phyloP scores from a whole-genome alignment of 2,113 vertebrate species.

The Nasalis larvatus region DNA sequence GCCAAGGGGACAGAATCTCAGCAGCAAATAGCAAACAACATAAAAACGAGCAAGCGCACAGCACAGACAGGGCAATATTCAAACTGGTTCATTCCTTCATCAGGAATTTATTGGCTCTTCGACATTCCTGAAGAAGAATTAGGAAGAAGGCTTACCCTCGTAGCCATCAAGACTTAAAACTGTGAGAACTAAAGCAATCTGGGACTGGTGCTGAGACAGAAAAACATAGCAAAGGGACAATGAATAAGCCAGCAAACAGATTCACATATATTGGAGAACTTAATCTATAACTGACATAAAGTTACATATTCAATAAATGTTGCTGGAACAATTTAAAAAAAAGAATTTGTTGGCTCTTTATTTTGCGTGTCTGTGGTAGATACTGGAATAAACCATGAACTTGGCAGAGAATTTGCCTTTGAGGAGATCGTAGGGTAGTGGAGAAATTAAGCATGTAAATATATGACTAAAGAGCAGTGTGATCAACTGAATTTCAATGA shows the following conservation, averaged over 20 bases:
- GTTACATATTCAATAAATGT: background rate
- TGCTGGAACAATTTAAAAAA: background rate
- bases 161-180: background rate
- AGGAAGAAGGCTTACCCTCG: background rate
- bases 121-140: background rate
- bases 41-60: background rate
- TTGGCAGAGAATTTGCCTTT: background rate
- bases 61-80: background rate
- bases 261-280: background rate
- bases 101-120: background rate
- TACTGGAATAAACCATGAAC: background rate
- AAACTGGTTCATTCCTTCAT: background rate
- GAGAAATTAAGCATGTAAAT: background rate
- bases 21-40: background rate
- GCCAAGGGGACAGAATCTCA: background rate
- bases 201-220: background rate
- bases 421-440: background rate
- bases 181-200: background rate
- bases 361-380: background rate
- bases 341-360: background rate
- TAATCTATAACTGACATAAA: background rate
- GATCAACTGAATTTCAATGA: background rate
- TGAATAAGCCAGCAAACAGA: background rate
- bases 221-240: background rate
- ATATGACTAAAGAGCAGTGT: background rate